Evolutionary conservation across 2,797 vertebrate genomes (phyloP), one percentile per base, ranked within the genome.

Genomic region (Pelodytes ibericus): DNA sequence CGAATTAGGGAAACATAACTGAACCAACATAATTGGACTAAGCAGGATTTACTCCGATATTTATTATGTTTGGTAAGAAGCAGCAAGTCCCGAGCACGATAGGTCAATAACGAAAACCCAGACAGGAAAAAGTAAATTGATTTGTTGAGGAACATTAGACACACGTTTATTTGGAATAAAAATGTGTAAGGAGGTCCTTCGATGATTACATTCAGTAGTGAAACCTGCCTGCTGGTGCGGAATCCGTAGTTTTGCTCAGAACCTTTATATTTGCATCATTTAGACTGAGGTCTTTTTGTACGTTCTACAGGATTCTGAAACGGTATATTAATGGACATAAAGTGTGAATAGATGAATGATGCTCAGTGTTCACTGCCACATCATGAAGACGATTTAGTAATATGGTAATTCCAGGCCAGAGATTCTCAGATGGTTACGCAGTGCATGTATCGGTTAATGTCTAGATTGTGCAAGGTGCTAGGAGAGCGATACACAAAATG

Each of bases 11-110:
- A 66, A 76, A 76, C 74, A 70, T 76, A 76, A 70, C 63, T 76
- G 74, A 47, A 66, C 29, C 66, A 56, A 62, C 66, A 66, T 63
- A 59, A 76, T 33, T 66, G 74, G 62, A 39, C 44, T 29, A 53
- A 76, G 74, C 44, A 18, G 74, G 31, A 41, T 68, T 63, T 76
- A 70, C 70, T 76, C 59, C 59, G 69, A 70, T 76, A 70, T 76
- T 76, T 76, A 76, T 76, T 76, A 70, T 70, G 59, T 63, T 69
- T 70, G 66, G 74, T 66, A 70, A 76, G 39, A 70, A 27, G 63
- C 59, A 29, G 74, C 58, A 56, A 70, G 74, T 66, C 66, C 13
- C 74, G 70, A 57, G 66, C 66, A 63, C 25, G 74, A 76, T 63
- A 70, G 58, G 56, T 70, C 66, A 63, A 25, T 62, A 70, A 76